A percentile compares a stretch with the other conserved stretches of the same genome.
phyloP scores from a whole-genome alignment of 2,888 invertebrate species.

The Lapara coniferarum region DNA sequence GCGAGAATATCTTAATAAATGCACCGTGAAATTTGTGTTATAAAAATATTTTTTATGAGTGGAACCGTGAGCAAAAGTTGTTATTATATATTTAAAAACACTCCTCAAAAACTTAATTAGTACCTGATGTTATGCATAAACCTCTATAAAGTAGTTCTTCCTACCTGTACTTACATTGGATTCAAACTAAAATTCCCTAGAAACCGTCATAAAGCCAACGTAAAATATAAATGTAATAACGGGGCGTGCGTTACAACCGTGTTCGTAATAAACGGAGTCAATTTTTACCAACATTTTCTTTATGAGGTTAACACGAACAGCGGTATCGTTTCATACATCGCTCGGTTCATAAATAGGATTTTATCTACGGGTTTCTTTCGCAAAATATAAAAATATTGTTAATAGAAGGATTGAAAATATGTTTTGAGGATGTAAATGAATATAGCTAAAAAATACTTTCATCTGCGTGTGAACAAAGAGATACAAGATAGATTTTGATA shows the following conservation, averaged over 20 bases:
- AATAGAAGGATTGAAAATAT: neutral
- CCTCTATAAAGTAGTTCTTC: too few species aligned
- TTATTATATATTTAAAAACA: too few species aligned
- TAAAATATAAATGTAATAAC: neutral
- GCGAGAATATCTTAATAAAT: too few species aligned
- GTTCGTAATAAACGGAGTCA: neutral
- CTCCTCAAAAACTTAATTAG: too few species aligned
- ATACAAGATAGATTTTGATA: too few species aligned
- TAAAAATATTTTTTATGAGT: too few species aligned
- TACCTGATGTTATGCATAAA: too few species aligned
- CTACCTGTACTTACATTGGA: neutral
- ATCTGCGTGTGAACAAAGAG: too few species aligned
- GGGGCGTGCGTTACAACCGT: neutral
- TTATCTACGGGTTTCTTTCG: neutral
- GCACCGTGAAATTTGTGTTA: too few species aligned
- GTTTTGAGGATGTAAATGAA: too few species aligned
- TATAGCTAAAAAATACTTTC: too few species aligned
- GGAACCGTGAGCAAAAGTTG: too few species aligned
- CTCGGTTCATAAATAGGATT: neutral
- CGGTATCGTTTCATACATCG: conserved; percentile 1
- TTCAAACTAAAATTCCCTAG: neutral
- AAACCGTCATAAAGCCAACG: neutral
- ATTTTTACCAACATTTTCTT: neutral
- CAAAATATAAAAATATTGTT: neutral
- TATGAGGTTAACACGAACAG: neutral